A percentile compares a stretch with the other conserved stretches of the same genome.
phyloP scores from a whole-genome alignment of 2,113 vertebrate species.

The Psilopsiagon aurifrons region DNA sequence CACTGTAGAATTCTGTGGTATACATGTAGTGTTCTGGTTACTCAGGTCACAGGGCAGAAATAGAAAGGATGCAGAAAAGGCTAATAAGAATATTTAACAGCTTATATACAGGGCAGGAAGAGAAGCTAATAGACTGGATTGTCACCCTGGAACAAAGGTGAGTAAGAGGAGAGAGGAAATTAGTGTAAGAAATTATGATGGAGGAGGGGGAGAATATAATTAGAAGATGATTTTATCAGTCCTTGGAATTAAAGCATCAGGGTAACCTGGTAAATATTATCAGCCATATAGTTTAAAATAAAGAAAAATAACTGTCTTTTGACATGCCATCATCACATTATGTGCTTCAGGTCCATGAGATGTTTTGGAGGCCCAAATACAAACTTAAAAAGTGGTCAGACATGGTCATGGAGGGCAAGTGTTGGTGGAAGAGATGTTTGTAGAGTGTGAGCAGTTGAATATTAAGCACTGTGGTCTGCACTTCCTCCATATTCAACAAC shows the following conservation, averaged over 20 bases:
- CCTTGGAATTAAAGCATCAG: background rate
- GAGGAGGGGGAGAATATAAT: background rate
- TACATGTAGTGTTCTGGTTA: background rate
- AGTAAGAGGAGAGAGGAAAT: background rate
- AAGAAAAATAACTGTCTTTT: fast-evolving
- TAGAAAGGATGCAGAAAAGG: background rate
- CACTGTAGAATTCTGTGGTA: background rate
- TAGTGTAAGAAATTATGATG: background rate
- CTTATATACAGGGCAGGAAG: background rate
- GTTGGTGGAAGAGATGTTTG: background rate
- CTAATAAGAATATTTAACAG: background rate
- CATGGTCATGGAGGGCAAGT: background rate
- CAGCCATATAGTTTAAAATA: background rate
- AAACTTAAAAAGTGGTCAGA: background rate
- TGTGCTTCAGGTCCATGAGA: background rate
- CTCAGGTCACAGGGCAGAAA: background rate
- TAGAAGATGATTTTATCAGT: background rate
- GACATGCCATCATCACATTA: background rate
- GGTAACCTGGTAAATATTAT: background rate
- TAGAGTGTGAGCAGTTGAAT: background rate
- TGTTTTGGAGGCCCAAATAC: background rate
- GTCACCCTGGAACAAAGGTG: background rate
- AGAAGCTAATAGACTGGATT: background rate
- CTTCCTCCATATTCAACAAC: background rate
- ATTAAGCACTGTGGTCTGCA: background rate